Evolutionary conservation across 2,888 invertebrate species (phyloP).

Genomic region (Melieria picta): DNA sequence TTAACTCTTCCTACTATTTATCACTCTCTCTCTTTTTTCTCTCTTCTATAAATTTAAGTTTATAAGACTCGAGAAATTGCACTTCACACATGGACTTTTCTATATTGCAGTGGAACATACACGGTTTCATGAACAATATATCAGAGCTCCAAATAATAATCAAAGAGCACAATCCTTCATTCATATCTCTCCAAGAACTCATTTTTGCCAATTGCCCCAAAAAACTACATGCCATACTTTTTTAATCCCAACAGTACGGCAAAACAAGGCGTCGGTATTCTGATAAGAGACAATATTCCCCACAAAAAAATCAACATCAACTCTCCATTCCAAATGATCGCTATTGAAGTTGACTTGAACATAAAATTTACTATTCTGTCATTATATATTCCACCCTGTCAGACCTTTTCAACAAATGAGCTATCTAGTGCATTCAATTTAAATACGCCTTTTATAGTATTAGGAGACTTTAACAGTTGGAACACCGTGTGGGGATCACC

Average conservation of each 20-base stretch:
- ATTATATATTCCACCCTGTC: not conserved
- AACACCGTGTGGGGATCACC: not conserved
- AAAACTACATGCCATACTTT: slow-evolving; percentile 18
- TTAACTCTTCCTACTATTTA: not conserved
- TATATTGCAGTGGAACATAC: slow-evolving; percentile 29
- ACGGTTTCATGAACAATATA: slow-evolving; percentile 28
- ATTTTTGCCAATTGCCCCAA: slow-evolving; percentile 18
- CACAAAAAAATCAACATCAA: slow-evolving; percentile 20
- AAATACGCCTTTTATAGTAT: not conserved
- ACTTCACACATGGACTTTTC: not conserved
- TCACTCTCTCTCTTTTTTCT: not conserved
- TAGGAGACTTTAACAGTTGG: slow-evolving; percentile 7
- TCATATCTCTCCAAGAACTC: slow-evolving; percentile 19
- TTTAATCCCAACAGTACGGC: slow-evolving; percentile 11
- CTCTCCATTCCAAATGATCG: not conserved
- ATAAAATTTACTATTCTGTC: not conserved
- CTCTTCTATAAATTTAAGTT: not conserved
- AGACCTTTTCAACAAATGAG: not conserved
- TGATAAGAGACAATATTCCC: slow-evolving; percentile 21
- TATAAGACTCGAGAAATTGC: not conserved
- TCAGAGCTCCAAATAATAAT: slow-evolving; percentile 18
- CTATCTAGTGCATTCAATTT: not conserved
- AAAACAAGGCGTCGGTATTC: slow-evolving; percentile 26
- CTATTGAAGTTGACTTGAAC: slow-evolving; percentile 26
- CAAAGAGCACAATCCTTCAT: slow-evolving; percentile 18